Percentiles rank a stretch among this genome's conserved stretches.
These are phyloP conservation scores for Indri indri DNA, from an alignment of 2,113 vertebrate species.

Conservation along the genomic window DNA sequence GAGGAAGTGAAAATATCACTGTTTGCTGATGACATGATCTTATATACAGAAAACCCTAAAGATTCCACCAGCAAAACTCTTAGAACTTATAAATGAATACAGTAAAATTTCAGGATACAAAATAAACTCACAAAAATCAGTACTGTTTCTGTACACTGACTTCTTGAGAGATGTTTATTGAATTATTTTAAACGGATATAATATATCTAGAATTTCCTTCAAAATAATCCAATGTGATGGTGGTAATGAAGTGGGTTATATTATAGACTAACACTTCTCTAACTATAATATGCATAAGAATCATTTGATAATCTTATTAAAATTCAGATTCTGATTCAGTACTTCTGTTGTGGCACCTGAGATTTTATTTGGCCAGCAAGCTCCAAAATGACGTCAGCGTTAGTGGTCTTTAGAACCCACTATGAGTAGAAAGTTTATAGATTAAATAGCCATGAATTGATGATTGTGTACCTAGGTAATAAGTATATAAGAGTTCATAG, in stretches of 20 bases:
- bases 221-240: not conserved
- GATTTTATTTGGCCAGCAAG: not conserved
- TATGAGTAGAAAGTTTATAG: not conserved
- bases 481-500: not conserved
- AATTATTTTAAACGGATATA: not conserved
- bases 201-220: not conserved
- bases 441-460: not conserved
- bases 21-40: not conserved
- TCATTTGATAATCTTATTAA: not conserved
- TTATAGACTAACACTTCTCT: not conserved
- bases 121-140: not conserved
- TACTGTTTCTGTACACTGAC: not conserved
- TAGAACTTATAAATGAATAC: not conserved
- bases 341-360: not conserved
- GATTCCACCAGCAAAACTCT: not conserved
- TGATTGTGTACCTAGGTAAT: not conserved
- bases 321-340: not conserved
- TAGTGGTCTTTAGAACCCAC: rapidly evolving
- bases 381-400: not conserved
- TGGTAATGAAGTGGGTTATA: not conserved
- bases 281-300: not conserved
- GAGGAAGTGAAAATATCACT: not conserved
- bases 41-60: not conserved
- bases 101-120: not conserved
- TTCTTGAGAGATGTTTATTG: not conserved